Conservation (phyloP, 2,113 vertebrate genomes). For the Phocoena phocoena region DNA sequence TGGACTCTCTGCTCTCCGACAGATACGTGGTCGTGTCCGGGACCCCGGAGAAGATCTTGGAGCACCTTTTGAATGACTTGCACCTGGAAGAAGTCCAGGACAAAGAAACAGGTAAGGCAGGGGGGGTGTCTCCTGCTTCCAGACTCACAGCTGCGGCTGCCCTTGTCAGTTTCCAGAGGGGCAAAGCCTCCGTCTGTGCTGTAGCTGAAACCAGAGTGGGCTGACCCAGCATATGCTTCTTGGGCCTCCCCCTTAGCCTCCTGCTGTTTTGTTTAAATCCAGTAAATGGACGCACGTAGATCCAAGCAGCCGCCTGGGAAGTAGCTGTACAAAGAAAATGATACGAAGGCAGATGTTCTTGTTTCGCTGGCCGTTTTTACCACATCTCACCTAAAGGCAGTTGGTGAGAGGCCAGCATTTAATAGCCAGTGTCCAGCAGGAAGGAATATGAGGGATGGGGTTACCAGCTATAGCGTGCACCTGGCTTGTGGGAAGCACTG, state of each 20-base stretch:
- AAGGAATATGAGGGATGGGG: neutral
- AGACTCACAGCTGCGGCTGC: neutral
- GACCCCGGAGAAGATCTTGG: constrained; percentile 96
- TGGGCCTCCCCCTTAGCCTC: neutral
- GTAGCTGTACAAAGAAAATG: constrained; percentile 55
- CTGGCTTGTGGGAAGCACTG: neutral
- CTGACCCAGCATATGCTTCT: constrained; percentile 3
- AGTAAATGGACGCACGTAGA: constrained; percentile 67
- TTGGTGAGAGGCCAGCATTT: constrained; percentile 38
- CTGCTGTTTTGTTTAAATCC: constrained; percentile 59
- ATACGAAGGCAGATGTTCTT: neutral
- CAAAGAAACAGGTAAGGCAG: constrained; percentile 93
- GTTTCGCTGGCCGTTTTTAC: constrained; percentile 50
- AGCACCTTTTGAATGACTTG: constrained; percentile 93
- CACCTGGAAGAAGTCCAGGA: constrained; percentile 92
- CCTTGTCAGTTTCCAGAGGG: neutral
- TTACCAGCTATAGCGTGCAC: neutral
- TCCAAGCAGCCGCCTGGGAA: constrained; percentile 45
- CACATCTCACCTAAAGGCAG: constrained; percentile 11
- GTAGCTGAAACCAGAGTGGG: neutral
- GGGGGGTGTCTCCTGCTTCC: neutral
- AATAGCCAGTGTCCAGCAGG: neutral
- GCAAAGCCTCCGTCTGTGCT: neutral
- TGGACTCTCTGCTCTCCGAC: constrained; percentile 94
- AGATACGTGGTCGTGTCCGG: constrained; percentile 95